phyloP scores from a whole-genome alignment of 2,797 vertebrate genomes.

The Cygnus olor region DNA sequence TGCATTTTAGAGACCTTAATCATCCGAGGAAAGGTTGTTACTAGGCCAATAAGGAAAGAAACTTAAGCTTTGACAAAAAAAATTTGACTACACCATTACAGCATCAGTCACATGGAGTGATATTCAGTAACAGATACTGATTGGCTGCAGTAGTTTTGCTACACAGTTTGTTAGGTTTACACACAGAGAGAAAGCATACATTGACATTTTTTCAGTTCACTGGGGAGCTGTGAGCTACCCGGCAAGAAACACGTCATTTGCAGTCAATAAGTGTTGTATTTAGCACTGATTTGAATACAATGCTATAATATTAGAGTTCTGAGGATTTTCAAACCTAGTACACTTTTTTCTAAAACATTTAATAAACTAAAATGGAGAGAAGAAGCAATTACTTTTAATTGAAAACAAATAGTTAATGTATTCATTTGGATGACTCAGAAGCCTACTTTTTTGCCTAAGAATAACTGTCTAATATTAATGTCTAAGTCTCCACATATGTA shows the following conservation, averaged over 20 bases:
- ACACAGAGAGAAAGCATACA: not conserved
- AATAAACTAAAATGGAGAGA: not conserved
- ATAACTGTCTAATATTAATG: not conserved
- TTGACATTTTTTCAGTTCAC: not conserved
- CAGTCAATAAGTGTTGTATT: not conserved
- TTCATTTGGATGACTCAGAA: not conserved
- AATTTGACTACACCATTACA: not conserved
- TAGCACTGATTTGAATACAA: not conserved
- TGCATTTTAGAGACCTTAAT: not conserved
- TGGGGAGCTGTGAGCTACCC: not conserved
- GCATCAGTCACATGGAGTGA: not conserved
- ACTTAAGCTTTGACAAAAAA: not conserved
- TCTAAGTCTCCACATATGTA: not conserved
- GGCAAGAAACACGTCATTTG: not conserved
- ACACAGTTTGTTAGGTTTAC: too few relatives aligned
- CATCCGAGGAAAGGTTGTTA: not conserved
- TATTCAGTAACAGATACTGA: not conserved
- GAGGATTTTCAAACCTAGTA: not conserved
- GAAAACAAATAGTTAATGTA: not conserved
- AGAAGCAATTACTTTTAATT: not conserved
- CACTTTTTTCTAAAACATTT: not conserved
- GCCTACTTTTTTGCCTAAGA: not conserved
- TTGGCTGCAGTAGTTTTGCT: not conserved
- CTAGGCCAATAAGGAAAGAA: not conserved
- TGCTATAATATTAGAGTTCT: not conserved